Evolutionary conservation across 2,797 vertebrate species (phyloP).

Genomic region (Brachyalestes nurse): DNA sequence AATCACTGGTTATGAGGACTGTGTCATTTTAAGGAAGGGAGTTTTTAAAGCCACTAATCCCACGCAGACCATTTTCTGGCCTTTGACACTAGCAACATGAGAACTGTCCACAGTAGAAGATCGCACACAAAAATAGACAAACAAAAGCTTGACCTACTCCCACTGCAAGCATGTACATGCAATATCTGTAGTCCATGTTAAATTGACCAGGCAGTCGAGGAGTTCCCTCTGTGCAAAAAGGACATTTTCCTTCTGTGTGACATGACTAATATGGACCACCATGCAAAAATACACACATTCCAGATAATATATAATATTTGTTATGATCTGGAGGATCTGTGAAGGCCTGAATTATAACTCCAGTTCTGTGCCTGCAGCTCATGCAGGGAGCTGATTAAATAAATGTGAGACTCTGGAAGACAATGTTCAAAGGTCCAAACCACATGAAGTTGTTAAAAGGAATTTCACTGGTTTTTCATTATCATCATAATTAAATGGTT

Average conservation of each 20-base stretch:
- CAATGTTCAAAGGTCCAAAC: no score
- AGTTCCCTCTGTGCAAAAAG: background rate
- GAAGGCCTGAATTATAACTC: background rate
- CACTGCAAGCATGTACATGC: background rate
- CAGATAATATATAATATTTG: background rate
- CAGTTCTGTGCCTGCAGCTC: background rate
- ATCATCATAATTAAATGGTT: no score
- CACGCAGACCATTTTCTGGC: background rate
- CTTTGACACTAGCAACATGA: background rate
- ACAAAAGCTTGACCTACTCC: background rate
- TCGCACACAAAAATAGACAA: background rate
- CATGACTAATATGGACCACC: background rate
- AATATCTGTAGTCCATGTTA: background rate
- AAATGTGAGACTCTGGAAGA: no score
- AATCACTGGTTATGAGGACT: no score
- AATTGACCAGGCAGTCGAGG: background rate
- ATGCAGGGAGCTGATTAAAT: background rate
- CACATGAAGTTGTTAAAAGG: no score
- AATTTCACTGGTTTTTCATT: no score
- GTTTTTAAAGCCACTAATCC: background rate
- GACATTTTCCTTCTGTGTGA: background rate
- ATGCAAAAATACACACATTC: background rate
- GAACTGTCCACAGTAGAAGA: background rate
- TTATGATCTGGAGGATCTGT: background rate
- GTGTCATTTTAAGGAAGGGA: background rate